Evolutionary conservation across 53 echinoderm and acorn worm species (phyloP), one percentile per base, ranked within the genome.

Genomic region (Holothuria leucospilota): DNA sequence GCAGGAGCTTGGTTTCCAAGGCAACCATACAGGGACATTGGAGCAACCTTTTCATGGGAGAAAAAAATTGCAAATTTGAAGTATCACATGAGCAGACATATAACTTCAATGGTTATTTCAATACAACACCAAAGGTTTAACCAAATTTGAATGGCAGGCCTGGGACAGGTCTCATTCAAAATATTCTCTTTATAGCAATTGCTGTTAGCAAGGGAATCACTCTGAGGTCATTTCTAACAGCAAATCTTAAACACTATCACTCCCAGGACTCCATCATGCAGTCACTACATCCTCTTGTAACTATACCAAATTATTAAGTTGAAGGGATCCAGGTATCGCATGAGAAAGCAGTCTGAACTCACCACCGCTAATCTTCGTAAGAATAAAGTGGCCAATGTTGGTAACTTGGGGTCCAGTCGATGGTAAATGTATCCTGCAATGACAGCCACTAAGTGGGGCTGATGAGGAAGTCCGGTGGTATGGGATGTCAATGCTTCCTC

Each of bases 1-100:
- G 97, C 97, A 68, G 93, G 88, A 38, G 97, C 97, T 59, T 97
- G 97, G 89, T 90, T 97, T 20, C 97, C 97, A 29, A 97, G 95
- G 84, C 95, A 97, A 64, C 97, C 97, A 90, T 89, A 97, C 18
- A 97, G 84, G 15, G 97, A 97, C 97, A 97, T 97, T 21, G 97
- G 97, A 14, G 97, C 95, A 29, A 93, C 97, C 96, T 96, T 62
- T 18, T 56, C 4, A 18, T 10, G 1, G 5, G 18, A 56, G 56
- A 30, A 40, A 49, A 62, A 82, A 1, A 42, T 10, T 25, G 63
- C n/a, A 10, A 52, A 1, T 34, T 1, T 25, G 29, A 85, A 51
- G 56, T 21, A 39, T 29, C 16, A 20, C 34, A 51, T 34, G 46
- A 46, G 46, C 0, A 46, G 11, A 46, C 46, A 46, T 46, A 46